Base-by-base conservation (phyloP, 2,113 vertebrate genomes). In the Salvator merianae region DNA sequence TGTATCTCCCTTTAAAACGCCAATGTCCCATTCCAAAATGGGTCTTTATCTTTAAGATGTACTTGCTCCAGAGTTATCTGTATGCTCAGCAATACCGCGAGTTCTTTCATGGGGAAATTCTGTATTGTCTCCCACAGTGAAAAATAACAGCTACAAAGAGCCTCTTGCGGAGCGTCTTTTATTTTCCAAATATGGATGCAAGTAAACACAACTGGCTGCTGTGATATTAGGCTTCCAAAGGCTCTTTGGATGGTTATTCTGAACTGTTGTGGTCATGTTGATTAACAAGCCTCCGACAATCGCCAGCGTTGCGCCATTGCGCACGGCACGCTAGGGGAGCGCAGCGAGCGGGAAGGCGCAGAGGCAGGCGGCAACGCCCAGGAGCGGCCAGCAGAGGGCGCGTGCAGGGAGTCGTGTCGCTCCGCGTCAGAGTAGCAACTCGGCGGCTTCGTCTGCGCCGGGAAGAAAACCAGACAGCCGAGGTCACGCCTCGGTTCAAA, bases 401-500 rank as follows among this genome's bases (percentile, higher is more conserved):
- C 73, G 9, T 59, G 59, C 50, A 55, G 71, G 88, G 93, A 87
- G 84, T 72, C 55, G 0, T 0, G 0, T 90, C 77, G 74, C 36
- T 84, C 34, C 83, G 2, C 77, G 55, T 83, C 77, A 70, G 5
- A 66, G 88, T 78, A 92, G 75, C 79, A 89, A 68, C 59, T 89
- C 83, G 16, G 38, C 84, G 55, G 30, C 77, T 84, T 87, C 74
- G 88, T 6, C 79, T 84, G 43, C n/a, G 10, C 7, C 4, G 32
- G 18, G 89, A 74, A 47, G 87, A 63, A 62, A 82, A 84, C 30
- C 76, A 76, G 43, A 34, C 2, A 5, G 79, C 7, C 38, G 85
- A 59, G 86, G 83, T 88, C 43, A 84, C 16, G 63, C 82, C 86
- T 92, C 92, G 91, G 82, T 87, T 88, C 82, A 78, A 0, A 79